Evolutionary conservation across 2,113 vertebrate species (phyloP).

Genomic region (Hassar affinis): DNA sequence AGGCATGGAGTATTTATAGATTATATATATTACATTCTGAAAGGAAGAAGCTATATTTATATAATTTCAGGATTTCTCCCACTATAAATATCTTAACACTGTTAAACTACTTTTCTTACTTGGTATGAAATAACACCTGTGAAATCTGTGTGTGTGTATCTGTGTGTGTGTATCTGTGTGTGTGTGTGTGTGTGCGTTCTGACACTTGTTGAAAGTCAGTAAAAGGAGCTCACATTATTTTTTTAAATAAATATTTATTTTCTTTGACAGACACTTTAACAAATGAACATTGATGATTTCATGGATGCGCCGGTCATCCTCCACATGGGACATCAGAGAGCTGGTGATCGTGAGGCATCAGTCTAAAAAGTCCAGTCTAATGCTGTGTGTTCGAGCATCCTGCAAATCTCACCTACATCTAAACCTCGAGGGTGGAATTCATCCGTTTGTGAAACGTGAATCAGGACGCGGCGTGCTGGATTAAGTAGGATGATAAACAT

Average conservation of each 20-base stretch:
- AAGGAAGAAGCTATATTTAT: not conserved
- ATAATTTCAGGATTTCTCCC: not conserved
- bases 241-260: conserved; percentile 42
- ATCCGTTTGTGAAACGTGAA: not conserved
- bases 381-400: not conserved
- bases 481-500: conserved; percentile 25
- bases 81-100: no score
- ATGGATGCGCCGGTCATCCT: not conserved
- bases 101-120: not conserved
- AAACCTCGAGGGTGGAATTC: not conserved
- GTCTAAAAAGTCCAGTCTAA: not conserved
- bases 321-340: not conserved
- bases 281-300: not conserved
- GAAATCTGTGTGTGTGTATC: not conserved
- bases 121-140: not conserved
- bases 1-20: not conserved
- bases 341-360: not conserved
- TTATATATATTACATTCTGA: no score
- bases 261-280: conserved; percentile 15
- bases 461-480: not conserved
- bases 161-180: no score
- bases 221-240: not conserved
- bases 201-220: not conserved
- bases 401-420: not conserved
- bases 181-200: not conserved